A percentile compares a stretch with the other conserved stretches of the same genome.
Conservation (phyloP, 2,888 invertebrate genomes). For the Volucella zonaria region DNA sequence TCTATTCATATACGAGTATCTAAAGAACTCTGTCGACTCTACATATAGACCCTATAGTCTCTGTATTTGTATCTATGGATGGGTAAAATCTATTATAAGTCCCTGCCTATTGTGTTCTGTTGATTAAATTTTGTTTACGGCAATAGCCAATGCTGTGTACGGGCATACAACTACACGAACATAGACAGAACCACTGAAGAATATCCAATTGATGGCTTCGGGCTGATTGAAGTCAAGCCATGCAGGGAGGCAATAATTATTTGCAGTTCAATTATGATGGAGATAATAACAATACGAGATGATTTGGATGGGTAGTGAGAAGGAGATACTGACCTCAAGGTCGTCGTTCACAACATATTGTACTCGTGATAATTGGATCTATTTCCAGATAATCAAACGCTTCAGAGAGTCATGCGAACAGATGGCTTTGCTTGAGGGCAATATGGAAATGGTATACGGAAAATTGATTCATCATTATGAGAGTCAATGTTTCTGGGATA, state of each 20-base stretch:
- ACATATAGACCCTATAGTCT: conserved; percentile 1
- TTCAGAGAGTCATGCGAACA: neutral
- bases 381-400: neutral
- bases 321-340: conserved; percentile 8
- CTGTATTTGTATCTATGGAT: neutral
- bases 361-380: conserved; percentile 53
- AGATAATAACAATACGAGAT: conserved; percentile 41
- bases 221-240: conserved; percentile 38
- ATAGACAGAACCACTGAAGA: neutral
- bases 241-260: conserved; percentile 39
- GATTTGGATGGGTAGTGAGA: neutral
- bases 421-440: neutral
- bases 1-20: too few species aligned
- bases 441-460: neutral
- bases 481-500: too few species aligned
- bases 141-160: conserved; percentile 3
- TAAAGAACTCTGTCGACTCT: neutral
- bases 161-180: neutral
- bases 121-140: conserved; percentile 69
- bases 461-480: conserved; percentile 6
- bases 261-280: conserved; percentile 49
- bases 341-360: conserved; percentile 27
- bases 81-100: conserved; percentile 40
- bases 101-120: conserved; percentile 44
- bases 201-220: neutral